These are phyloP conservation scores for Prinia subflava DNA, from an alignment of 2,113 vertebrate genomes.

Conservation along the genomic window DNA sequence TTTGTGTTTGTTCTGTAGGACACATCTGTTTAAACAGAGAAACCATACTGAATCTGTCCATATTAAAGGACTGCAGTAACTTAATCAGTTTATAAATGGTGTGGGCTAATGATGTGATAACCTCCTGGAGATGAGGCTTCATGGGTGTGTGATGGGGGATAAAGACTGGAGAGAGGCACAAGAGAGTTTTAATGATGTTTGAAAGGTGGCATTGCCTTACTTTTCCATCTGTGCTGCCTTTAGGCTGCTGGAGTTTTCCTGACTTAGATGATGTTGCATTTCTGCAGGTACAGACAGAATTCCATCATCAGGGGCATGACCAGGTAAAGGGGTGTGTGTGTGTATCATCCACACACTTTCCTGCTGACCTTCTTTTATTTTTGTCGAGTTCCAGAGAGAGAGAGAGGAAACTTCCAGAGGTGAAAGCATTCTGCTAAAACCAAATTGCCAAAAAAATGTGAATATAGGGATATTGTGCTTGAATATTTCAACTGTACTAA, in stretches of 20 bases:
- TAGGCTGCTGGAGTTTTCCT: background rate
- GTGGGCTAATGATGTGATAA: background rate
- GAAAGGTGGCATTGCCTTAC: background rate
- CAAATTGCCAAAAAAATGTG: rapidly evolving
- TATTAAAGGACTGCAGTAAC: background rate
- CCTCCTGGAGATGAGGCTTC: background rate
- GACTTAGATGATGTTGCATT: background rate
- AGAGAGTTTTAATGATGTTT: background rate
- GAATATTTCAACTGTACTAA: background rate
- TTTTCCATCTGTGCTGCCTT: background rate
- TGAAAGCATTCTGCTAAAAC: background rate
- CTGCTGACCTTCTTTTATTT: background rate
- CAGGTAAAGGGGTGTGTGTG: background rate
- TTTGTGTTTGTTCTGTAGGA: background rate
- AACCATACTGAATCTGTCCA: background rate
- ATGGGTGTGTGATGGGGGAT: background rate
- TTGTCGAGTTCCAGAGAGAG: background rate
- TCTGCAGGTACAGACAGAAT: background rate
- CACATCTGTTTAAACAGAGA: background rate
- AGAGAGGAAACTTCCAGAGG: background rate
- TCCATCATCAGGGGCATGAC: background rate
- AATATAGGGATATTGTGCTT: background rate
- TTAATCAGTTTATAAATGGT: background rate
- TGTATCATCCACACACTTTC: background rate
- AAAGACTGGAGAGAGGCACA: background rate